Conservation (phyloP, 2,888 invertebrate genomes). For the Eupithecia inturbata region DNA sequence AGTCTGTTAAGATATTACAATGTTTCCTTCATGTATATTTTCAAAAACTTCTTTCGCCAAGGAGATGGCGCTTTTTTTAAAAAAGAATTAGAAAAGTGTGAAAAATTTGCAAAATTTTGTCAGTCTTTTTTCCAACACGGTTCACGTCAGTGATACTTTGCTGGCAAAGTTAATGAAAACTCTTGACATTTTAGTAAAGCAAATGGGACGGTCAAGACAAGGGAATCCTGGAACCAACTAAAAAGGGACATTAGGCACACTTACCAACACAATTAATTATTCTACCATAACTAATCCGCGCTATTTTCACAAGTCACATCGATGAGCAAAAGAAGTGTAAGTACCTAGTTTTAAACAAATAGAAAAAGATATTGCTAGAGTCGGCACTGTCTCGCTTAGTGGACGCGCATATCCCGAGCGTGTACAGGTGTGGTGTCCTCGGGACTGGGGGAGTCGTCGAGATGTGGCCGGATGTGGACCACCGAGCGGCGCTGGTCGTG, state of each 20-base stretch:
- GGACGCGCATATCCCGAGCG: constrained; percentile 83
- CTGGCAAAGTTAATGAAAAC: constrained; percentile 35
- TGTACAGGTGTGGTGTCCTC: constrained; percentile 87
- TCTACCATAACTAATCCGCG: constrained; percentile 29
- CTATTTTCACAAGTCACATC: constrained; percentile 19
- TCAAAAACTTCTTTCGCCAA: constrained; percentile 45
- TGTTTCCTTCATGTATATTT: constrained; percentile 49
- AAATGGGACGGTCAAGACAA: constrained; percentile 39
- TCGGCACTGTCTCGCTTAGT: constrained; percentile 59
- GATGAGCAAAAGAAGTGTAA: constrained; percentile 30
- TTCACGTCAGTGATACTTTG: constrained; percentile 51
- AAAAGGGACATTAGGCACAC: constrained; percentile 32
- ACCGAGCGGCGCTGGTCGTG: constrained; percentile 85
- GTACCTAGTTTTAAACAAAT: constrained; percentile 16
- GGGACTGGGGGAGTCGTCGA: constrained; percentile 88
- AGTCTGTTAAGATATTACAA: constrained; percentile 63
- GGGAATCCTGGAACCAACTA: constrained; percentile 32
- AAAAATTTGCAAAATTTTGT: constrained; percentile 71
- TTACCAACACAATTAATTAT: constrained; percentile 36
- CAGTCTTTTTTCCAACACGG: constrained; percentile 76
- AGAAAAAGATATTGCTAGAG: constrained; percentile 21
- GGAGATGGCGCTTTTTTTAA: constrained; percentile 54
- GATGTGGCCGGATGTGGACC: constrained; percentile 86
- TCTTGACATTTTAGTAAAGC: constrained; percentile 36
- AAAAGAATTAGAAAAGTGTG: constrained; percentile 73